Evolutionary conservation across 2,113 vertebrate genomes (phyloP).

Genomic region (Cariama cristata): DNA sequence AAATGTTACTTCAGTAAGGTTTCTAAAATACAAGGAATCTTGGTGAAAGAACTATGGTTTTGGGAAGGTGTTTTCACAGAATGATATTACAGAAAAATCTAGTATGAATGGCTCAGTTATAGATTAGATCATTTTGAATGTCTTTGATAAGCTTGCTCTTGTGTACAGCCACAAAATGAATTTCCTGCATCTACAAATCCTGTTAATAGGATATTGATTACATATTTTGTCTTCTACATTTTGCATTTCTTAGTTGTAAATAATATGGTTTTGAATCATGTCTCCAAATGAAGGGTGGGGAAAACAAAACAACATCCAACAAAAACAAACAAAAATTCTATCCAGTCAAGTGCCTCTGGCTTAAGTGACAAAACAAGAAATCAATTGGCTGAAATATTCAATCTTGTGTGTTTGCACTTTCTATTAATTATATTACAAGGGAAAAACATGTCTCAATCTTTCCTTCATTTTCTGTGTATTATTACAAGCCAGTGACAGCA

Average conservation of each 20-base stretch:
- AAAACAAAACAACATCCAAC: not conserved
- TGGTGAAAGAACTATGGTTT: not conserved
- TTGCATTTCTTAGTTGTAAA: not conserved
- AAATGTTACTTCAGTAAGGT: not conserved
- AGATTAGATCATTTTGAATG: not conserved
- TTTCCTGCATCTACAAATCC: not conserved
- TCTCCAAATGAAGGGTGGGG: not conserved
- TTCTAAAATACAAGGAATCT: not conserved
- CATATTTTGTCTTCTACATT: constrained; percentile 2
- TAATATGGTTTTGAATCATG: not conserved
- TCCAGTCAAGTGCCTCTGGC: not conserved
- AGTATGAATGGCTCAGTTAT: not conserved
- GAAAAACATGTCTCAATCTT: not conserved
- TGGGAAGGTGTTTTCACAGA: not conserved
- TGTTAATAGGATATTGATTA: constrained; percentile 30
- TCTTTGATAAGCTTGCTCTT: not conserved
- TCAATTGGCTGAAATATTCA: not conserved
- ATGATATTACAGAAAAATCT: not conserved
- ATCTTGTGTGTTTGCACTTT: not conserved
- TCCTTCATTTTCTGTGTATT: not conserved
- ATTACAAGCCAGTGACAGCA: not conserved
- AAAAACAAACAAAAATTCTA: not conserved
- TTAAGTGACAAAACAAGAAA: constrained; percentile 1
- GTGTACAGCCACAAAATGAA: not conserved
- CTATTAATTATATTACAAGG: constrained; percentile 19